Percentiles rank a stretch among this genome's conserved stretches.
Evolutionary conservation across 2,888 invertebrate species (phyloP).

Genomic region (Lampropteryx suffumata): DNA sequence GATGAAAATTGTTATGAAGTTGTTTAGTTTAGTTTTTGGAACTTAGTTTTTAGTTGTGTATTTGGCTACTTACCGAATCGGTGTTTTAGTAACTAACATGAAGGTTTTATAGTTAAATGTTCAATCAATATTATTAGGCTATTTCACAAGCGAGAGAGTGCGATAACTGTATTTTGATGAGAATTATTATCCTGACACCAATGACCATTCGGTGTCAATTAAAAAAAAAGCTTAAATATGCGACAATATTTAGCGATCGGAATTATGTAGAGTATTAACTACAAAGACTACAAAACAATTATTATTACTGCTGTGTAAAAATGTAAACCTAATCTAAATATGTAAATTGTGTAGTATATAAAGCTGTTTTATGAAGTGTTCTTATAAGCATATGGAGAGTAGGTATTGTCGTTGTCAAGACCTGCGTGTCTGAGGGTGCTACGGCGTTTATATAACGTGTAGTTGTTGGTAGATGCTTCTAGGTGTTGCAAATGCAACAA

Average conservation of each 20-base stretch:
- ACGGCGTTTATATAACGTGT: conserved; percentile 36
- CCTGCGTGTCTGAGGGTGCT: conserved; percentile 38
- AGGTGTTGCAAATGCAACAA: not conserved
- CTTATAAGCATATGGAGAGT: conserved; percentile 75
- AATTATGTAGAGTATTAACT: conserved; percentile 76
- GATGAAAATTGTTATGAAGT: conserved; percentile 57
- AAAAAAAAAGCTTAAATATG: conserved; percentile 72
- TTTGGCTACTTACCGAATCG: conserved; percentile 60
- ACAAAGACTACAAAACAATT: conserved; percentile 78
- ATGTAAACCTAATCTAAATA: conserved; percentile 78
- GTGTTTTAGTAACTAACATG: conserved; percentile 59
- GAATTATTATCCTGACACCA: conserved; percentile 57
- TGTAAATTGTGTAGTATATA: conserved; percentile 82
- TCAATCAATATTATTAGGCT: conserved; percentile 50
- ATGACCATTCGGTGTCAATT: conserved; percentile 63
- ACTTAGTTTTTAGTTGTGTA: conserved; percentile 61
- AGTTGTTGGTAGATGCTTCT: conserved; percentile 35
- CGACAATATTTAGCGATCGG: conserved; percentile 82
- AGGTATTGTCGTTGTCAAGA: conserved; percentile 54
- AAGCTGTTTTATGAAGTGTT: conserved; percentile 81
- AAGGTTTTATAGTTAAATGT: conserved; percentile 54
- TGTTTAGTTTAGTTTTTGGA: conserved; percentile 62
- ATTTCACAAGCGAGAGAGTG: conserved; percentile 41
- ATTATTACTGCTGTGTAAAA: conserved; percentile 82
- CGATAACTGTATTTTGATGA: conserved; percentile 56